Conservation (phyloP, 2,113 vertebrate genomes). For the Syngnathus floridae region DNA sequence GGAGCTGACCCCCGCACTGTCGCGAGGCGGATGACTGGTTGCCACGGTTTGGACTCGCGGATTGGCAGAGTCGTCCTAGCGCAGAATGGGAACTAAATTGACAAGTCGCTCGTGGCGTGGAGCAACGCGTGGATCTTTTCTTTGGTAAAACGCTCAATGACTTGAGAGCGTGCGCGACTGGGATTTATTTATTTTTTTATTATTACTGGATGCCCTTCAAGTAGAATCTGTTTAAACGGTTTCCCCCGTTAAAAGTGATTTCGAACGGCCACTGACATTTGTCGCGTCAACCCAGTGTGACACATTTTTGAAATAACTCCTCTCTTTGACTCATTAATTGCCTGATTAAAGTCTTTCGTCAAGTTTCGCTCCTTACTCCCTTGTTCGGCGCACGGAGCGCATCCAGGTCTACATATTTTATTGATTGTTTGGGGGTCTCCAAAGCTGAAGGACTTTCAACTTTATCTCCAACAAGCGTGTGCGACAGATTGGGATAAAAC, state of each 20-base stretch:
- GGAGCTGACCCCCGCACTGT: constrained; percentile 28
- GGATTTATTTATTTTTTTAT: constrained; percentile 11
- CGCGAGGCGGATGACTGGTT: constrained; percentile 30
- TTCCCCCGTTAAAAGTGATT: neutral
- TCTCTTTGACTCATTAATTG: constrained; percentile 36
- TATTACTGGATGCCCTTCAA: neutral
- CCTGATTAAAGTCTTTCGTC: constrained; percentile 68
- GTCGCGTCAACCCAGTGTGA: constrained; percentile 30
- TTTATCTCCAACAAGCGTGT: constrained; percentile 28
- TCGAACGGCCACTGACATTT: neutral
- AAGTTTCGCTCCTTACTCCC: constrained; percentile 23
- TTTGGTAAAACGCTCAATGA: constrained; percentile 62
- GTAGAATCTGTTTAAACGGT: neutral
- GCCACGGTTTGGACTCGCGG: constrained; percentile 16
- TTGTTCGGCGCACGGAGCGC: constrained; percentile 45
- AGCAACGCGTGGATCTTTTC: constrained; percentile 60
- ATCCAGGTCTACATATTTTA: constrained; percentile 4
- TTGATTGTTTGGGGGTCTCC: constrained; percentile 10
- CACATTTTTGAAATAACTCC: constrained; percentile 69
- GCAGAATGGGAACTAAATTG: constrained; percentile 68
- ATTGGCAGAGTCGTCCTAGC: constrained; percentile 27
- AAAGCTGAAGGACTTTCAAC: constrained; percentile 32
- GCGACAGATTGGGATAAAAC: constrained; percentile 33
- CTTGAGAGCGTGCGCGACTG: constrained; percentile 33
- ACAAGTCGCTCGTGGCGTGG: constrained; percentile 61